Percentiles rank a stretch among this genome's conserved stretches.
phyloP scores from a whole-genome alignment of 1,140 invertebrate species.

The Macrotrachela quadricornifera region DNA sequence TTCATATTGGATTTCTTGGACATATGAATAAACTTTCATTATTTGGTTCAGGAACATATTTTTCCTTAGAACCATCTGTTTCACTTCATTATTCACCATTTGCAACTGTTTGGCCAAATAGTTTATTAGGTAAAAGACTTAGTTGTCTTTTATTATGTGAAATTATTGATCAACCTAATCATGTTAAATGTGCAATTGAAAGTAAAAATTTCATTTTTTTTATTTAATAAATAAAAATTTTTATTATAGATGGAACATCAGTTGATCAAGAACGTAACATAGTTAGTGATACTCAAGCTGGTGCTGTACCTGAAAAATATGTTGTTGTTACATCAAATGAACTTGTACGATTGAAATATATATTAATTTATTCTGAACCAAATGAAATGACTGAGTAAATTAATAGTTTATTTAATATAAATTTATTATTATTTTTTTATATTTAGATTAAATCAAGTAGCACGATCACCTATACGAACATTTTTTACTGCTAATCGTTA shows the following conservation, averaged over 20 bases:
- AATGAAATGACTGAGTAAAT: background rate
- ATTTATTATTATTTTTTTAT: background rate
- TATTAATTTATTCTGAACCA: slow-evolving; percentile 42
- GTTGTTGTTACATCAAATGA: slow-evolving; percentile 53
- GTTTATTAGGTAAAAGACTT: slow-evolving; percentile 44
- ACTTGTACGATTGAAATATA: slow-evolving; percentile 48
- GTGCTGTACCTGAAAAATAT: slow-evolving; percentile 45
- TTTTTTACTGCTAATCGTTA: slow-evolving; percentile 2
- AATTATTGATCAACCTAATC: slow-evolving; percentile 43
- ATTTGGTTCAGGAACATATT: slow-evolving; percentile 51
- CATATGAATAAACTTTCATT: slow-evolving; percentile 51
- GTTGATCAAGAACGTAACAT: background rate
- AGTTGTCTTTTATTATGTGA: slow-evolving; percentile 55
- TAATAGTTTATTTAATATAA: background rate
- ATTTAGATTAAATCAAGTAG: background rate
- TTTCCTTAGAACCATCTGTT: slow-evolving; percentile 47
- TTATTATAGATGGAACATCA: background rate
- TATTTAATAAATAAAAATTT: background rate
- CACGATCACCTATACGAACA: background rate
- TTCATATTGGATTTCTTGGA: slow-evolving; percentile 51
- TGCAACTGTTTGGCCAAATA: slow-evolving; percentile 48
- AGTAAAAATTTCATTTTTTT: background rate
- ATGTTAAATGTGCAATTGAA: slow-evolving; percentile 31
- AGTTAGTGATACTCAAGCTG: slow-evolving; percentile 17
- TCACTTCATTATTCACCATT: slow-evolving; percentile 45